Conservation (phyloP, 2,888 invertebrate genomes). For the Tryphoninae sp. region DNA sequence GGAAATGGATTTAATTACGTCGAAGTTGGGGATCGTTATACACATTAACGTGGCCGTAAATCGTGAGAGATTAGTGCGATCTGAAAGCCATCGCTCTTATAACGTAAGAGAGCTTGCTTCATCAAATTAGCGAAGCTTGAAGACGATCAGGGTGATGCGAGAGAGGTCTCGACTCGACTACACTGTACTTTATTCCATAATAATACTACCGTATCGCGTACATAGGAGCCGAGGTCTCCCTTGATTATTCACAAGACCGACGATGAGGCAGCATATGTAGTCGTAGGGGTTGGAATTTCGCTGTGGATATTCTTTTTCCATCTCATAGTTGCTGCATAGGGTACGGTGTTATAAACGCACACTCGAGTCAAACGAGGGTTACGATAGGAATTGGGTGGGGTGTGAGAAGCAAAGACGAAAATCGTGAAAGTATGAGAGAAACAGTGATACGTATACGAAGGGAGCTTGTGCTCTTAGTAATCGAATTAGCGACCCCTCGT, state of each 20-base stretch:
- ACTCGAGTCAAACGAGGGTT: slow-evolving; percentile 24
- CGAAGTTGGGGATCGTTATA: slow-evolving; percentile 12
- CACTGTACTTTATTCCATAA: slow-evolving; percentile 26
- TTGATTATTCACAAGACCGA: slow-evolving; percentile 64
- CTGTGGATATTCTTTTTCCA: slow-evolving; percentile 35
- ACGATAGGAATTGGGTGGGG: background rate
- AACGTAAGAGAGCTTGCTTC: slow-evolving; percentile 8
- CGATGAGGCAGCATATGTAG: slow-evolving; percentile 60
- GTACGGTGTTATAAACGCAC: slow-evolving; percentile 12
- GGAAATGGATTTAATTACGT: slow-evolving; percentile 45
- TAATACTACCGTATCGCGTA: slow-evolving; percentile 1
- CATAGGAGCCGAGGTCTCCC: slow-evolving; percentile 19
- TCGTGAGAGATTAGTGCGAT: slow-evolving; percentile 46
- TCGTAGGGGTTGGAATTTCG: slow-evolving; percentile 17
- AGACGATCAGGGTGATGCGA: slow-evolving; percentile 9
- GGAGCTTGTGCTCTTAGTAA: slow-evolving; percentile 73
- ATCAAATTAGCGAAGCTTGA: slow-evolving; percentile 50
- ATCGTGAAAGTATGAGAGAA: slow-evolving; percentile 20
- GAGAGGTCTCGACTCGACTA: background rate
- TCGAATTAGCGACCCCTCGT: slow-evolving; percentile 79
- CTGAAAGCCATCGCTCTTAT: background rate
- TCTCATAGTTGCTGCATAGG: background rate
- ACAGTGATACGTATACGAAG: slow-evolving; percentile 17
- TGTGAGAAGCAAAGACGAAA: slow-evolving; percentile 36
- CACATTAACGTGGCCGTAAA: slow-evolving; percentile 25